Evolutionary conservation across 2,113 vertebrate genomes (phyloP).

Genomic region (Todiramphus saurophagus): DNA sequence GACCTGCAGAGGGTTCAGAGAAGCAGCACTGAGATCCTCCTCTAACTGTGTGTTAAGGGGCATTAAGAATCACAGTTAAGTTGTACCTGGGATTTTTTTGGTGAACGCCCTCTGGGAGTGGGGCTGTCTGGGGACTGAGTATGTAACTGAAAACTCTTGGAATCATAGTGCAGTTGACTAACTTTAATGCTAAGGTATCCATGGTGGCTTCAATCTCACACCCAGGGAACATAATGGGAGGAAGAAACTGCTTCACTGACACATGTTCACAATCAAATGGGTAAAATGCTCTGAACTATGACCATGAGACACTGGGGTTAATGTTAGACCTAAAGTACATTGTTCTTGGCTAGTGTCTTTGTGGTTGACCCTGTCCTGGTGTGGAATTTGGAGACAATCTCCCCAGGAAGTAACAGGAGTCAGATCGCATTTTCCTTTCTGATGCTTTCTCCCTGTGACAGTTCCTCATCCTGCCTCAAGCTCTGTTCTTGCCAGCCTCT

Average conservation of each 20-base stretch:
- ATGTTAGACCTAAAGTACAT: neutral
- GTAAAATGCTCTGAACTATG: neutral
- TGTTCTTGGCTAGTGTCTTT: constrained; percentile 12
- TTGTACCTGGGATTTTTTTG: neutral
- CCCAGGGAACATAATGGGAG: neutral
- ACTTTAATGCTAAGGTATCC: neutral
- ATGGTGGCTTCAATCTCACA: neutral
- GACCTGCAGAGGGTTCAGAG: neutral
- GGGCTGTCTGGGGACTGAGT: neutral
- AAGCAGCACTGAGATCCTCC: neutral
- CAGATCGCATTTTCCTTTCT: neutral
- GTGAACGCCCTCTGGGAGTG: neutral
- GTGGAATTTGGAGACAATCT: constrained; percentile 12
- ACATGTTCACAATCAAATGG: neutral
- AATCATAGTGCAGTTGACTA: neutral
- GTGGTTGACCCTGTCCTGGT: neutral
- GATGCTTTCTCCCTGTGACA: constrained; percentile 22
- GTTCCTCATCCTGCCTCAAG: constrained; percentile 35
- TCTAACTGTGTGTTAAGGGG: neutral
- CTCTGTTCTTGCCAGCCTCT: constrained; percentile 29
- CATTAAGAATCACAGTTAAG: neutral
- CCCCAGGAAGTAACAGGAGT: neutral
- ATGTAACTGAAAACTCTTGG: neutral
- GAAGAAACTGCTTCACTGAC: constrained; percentile 16
- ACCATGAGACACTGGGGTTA: neutral